Evolutionary conservation across 1,140 invertebrate genomes (phyloP), one percentile per base, ranked within the genome.

Genomic region (Contarinia nasturtii): DNA sequence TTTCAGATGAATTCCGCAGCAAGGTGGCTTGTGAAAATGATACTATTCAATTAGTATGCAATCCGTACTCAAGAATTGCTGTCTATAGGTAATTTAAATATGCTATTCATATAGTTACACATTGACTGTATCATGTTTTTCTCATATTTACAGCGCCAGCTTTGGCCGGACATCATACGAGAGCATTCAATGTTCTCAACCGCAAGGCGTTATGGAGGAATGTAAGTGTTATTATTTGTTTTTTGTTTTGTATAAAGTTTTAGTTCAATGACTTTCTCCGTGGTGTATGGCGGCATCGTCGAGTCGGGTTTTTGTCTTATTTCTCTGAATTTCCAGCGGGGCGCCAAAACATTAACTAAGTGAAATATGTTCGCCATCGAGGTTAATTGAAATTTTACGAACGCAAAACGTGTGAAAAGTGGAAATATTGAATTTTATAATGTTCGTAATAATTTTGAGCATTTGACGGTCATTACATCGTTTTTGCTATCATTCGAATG

Each of bases 111-210:
- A 36, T 36, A 78, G 79, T 33, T 77, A 80, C 57, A 75, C 77
- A 5, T 71, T 86, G 55, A 76, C 91, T 7, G 86, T 82, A 22
- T 79, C 91, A n/a, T n/a, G n/a, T n/a, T n/a, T n/a, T n/a, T n/a
- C n/a, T n/a, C n/a, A 85, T 17, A 80, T 95, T 51, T 92, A 88
- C 65, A 88, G 85, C 34, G 88, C 88, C 8, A 82, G 81, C 56
- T 95, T 86, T 61, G 88, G 89, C 8, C 73, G 87, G 48, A 88
- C 85, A 0, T 79, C 86, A 60, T 84, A 86, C 56, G 86, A 89
- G 55, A 88, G 82, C 48, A 75, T 86, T 51, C 81, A 88, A 56
- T 94, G 89, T 66, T 86, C 86, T 2, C 83, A 90, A 57, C 81
- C 82, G 1, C 74, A 77, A 54, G 83, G 82, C 17, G 82, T 87